These are phyloP conservation scores for Drosophila arawakana DNA, from an alignment of 1,140 invertebrate genomes.

Conservation along the genomic window DNA sequence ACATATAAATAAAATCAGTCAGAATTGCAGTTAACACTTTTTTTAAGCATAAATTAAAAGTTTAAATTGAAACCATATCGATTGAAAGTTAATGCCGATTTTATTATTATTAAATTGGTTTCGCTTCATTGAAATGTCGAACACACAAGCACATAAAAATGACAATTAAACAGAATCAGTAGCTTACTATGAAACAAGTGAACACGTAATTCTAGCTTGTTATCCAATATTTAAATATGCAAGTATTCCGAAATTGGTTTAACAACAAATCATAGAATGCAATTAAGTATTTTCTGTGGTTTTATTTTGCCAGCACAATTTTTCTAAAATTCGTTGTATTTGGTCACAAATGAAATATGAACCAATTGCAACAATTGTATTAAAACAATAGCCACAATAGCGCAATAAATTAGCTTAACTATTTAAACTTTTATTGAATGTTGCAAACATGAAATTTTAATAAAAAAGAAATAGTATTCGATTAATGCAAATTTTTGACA, in stretches of 20 bases:
- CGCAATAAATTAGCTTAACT: slow-evolving; percentile 60
- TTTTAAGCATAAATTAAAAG: slow-evolving; percentile 38
- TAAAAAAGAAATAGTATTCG: slow-evolving; percentile 43
- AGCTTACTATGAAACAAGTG: neutral
- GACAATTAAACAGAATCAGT: slow-evolving; percentile 24
- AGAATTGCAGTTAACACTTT: neutral
- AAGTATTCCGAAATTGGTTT: slow-evolving; percentile 4
- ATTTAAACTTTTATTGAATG: slow-evolving; percentile 64
- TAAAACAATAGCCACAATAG: slow-evolving; percentile 43
- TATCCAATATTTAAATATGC: neutral
- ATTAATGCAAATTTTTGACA: slow-evolving; percentile 8
- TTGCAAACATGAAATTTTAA: slow-evolving; percentile 54
- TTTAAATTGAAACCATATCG: slow-evolving; percentile 60
- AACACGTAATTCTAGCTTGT: neutral
- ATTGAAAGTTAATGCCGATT: slow-evolving; percentile 74
- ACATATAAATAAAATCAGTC: slow-evolving; percentile 15
- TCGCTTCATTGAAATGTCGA: slow-evolving; percentile 59
- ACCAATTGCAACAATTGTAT: slow-evolving; percentile 32
- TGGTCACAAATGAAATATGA: slow-evolving; percentile 66
- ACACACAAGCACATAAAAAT: slow-evolving; percentile 20
- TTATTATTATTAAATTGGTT: slow-evolving; percentile 78
- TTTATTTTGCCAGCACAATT: too few species aligned
- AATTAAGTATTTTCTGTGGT: too few species aligned
- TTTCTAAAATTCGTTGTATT: slow-evolving; percentile 58
- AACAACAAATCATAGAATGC: neutral